A percentile compares a stretch with the other conserved stretches of the same genome.
Conservation (phyloP, 2,113 vertebrate species). For the Machaerirhynchus nigripectus region DNA sequence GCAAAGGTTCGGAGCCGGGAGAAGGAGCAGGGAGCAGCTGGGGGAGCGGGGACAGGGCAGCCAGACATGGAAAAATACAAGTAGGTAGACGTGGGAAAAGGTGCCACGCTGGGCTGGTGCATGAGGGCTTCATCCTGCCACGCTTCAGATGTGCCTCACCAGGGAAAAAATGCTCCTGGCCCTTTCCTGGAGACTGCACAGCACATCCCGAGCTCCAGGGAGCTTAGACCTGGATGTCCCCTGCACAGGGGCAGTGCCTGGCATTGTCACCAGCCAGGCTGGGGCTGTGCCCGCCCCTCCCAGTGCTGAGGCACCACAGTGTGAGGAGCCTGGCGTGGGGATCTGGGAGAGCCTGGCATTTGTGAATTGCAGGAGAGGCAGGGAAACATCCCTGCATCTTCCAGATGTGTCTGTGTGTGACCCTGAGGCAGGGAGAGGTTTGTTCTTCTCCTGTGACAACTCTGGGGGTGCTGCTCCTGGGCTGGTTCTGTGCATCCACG, state of each 20-base stretch:
- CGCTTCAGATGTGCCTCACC: not conserved
- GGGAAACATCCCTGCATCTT: not conserved
- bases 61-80: fast-evolving
- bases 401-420: not conserved
- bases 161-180: not conserved
- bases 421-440: not conserved
- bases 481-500: fast-evolving
- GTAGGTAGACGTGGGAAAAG: fast-evolving
- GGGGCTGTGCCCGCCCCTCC: not conserved
- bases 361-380: not conserved
- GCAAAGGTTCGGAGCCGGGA: slow-evolving; percentile 80
- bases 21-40: not conserved
- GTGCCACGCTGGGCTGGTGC: not conserved
- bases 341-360: not conserved
- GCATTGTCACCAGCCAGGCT: not conserved
- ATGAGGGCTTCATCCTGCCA: not conserved
- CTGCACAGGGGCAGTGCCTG: not conserved
- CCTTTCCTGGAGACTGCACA: not conserved
- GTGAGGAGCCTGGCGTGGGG: not conserved
- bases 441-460: not conserved
- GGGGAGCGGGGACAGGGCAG: not conserved
- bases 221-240: not conserved
- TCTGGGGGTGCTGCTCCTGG: fast-evolving
- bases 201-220: not conserved
- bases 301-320: no score